phyloP scores from a whole-genome alignment of 2,797 vertebrate genomes.

The Sebastes itinus region DNA sequence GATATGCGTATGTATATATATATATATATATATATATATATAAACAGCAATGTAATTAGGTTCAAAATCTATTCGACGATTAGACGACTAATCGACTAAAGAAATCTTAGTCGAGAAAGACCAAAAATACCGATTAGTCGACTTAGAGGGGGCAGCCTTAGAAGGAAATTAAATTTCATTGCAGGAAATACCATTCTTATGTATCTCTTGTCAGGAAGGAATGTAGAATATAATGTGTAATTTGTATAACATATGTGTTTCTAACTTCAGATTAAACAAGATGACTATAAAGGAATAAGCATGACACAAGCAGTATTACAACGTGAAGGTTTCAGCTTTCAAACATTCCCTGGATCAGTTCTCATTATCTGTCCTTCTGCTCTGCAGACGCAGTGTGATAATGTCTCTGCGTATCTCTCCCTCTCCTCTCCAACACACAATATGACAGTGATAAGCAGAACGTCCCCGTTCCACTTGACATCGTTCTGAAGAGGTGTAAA shows the following conservation, averaged over 20 bases:
- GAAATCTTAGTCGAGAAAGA: too few relatives aligned
- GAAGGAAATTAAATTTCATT: too few relatives aligned
- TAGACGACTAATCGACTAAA: too few relatives aligned
- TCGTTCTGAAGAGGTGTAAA: conserved; percentile 59
- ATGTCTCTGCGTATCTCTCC: conserved; percentile 1
- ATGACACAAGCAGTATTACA: neutral
- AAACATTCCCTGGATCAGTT: conserved; percentile 16
- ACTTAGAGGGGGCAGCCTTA: too few relatives aligned
- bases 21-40: too few relatives aligned
- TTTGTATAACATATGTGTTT: neutral
- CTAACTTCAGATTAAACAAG: neutral
- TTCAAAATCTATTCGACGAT: neutral
- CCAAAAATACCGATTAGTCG: too few relatives aligned
- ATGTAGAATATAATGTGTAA: neutral
- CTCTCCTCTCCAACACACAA: conserved; percentile 18
- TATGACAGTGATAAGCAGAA: conserved; percentile 40
- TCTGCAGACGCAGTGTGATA: neutral
- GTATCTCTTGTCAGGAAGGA: neutral
- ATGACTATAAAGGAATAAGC: neutral
- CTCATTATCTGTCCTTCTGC: conserved; percentile 31
- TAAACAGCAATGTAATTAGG: neutral
- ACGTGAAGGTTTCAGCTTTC: conserved; percentile 13
- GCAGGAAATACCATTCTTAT: too few relatives aligned
- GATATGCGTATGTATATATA: too few relatives aligned
- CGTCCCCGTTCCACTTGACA: conserved; percentile 48